A percentile compares a stretch with the other conserved stretches of the same genome.
Conservation (phyloP, 2,888 invertebrate species). For the Drosophila emarginata region DNA sequence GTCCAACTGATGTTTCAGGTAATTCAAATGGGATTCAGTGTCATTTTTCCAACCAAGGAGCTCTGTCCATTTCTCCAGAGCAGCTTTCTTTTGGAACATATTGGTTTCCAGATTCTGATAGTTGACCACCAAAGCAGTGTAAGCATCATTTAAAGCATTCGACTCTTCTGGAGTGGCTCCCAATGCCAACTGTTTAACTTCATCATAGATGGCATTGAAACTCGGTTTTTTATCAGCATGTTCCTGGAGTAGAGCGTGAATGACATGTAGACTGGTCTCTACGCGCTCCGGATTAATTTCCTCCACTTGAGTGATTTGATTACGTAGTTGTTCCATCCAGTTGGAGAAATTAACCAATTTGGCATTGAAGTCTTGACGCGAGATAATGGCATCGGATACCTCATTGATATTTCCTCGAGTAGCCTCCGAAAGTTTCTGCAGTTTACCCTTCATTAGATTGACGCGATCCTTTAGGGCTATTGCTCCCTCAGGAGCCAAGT, state of each 20-base stretch:
- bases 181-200: conserved; percentile 90
- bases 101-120: conserved; percentile 90
- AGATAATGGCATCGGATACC: conserved; percentile 90
- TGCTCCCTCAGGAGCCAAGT: conserved; percentile 90
- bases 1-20: conserved; percentile 91
- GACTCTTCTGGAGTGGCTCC: conserved; percentile 89
- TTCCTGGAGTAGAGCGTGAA: conserved; percentile 92
- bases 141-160: conserved; percentile 88
- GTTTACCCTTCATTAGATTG: conserved; percentile 88
- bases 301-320: conserved; percentile 89
- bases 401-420: conserved; percentile 90
- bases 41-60: conserved; percentile 92
- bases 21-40: conserved; percentile 89
- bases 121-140: conserved; percentile 88
- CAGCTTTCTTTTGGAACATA: conserved; percentile 88
- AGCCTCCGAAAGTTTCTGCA: conserved; percentile 89
- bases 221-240: conserved; percentile 91
- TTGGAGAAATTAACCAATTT: conserved; percentile 90
- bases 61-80: conserved; percentile 92
- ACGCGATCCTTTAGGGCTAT: conserved; percentile 88
- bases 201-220: conserved; percentile 90
- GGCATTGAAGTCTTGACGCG: conserved; percentile 92
- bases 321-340: conserved; percentile 90
- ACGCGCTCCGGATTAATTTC: conserved; percentile 92
- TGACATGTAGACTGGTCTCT: conserved; percentile 89